Base-by-base conservation (phyloP, 2,113 vertebrate genomes). In the Onychostoma macrolepis region DNA sequence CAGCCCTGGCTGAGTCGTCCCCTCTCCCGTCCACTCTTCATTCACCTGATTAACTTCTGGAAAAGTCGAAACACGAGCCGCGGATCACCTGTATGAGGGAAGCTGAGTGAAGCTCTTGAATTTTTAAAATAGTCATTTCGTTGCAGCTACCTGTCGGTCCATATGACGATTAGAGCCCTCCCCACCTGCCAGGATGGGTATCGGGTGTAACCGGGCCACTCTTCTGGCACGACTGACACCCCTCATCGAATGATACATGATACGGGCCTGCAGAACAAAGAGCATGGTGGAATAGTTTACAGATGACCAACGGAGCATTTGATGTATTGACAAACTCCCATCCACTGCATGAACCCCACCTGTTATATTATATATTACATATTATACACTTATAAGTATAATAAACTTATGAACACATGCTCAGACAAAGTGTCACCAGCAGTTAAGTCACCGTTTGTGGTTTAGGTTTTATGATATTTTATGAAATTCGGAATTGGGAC, bases 81-180 rank as follows among this genome's bases (percentile, higher is more conserved):
- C 48, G 84, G 89, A 91, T 93, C 92, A 90, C 88, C 88, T 90
- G 89, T 85, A 90, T 83, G 88, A 85, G 90, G 91, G 86, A 80
- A 93, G 88, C 92, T 71, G 90, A 94, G 89, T 78, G 90, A 90
- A 82, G 85, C 90, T 86, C 90, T 95, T 97, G 88, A 95, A 97
- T 97, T 95, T 97, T 97, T 97, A 89, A 97, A 94, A 93, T 79
- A 76, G 89, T 92, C 86, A 91, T 91, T 94, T 92, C 74, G 80
- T 91, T 92, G 89, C 74, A 90, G 28, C 82, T 84, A 84, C 69
- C 86, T 38, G 89, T 91, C 88, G 87, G 86, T 89, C 85, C 91
- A 88, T 81, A 89, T 92, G 91, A 92, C 87, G 90, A 83, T 86
- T 79, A 89, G 84, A 90, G 87, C 89, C 86, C 87, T 88, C 74